Evolutionary conservation across 2,888 invertebrate genomes (phyloP).

Genomic region (Fabriciana adippe): DNA sequence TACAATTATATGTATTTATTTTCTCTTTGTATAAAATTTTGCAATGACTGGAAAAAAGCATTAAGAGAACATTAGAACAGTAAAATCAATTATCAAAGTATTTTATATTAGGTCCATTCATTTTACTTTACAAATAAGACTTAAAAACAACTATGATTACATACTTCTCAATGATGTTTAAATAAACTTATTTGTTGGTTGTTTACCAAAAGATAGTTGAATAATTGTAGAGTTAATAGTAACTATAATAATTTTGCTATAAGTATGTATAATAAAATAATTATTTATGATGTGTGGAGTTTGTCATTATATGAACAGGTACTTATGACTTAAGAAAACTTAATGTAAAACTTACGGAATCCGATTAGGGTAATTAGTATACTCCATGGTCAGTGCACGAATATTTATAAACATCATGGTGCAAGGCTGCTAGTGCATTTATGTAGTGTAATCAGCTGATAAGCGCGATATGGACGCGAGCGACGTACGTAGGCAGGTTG

Average conservation of each 20-base stretch:
- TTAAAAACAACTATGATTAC: background rate
- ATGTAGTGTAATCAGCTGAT: conserved; percentile 76
- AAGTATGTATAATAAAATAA: conserved; percentile 2
- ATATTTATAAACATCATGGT: conserved; percentile 58
- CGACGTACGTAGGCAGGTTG: conserved; percentile 49
- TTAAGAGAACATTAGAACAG: no score
- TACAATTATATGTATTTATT: no score
- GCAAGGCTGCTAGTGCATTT: conserved; percentile 55
- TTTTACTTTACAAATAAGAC: background rate
- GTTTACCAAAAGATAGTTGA: conserved; percentile 1
- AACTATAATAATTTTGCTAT: background rate
- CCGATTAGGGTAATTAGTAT: conserved; percentile 15
- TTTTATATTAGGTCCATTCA: no score
- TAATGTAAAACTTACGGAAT: conserved; percentile 27
- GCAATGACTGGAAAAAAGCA: no score
- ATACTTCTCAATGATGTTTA: background rate
- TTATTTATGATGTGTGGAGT: background rate
- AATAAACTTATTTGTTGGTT: background rate
- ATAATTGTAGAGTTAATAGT: background rate
- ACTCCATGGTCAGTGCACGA: conserved; percentile 40
- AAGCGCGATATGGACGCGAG: conserved; percentile 59
- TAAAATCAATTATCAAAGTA: no score
- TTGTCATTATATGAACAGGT: background rate
- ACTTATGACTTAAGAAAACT: conserved; percentile 1
- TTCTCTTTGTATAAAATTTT: no score